Conservation (phyloP, 2,888 invertebrate genomes). For the Lutraria lutraria region DNA sequence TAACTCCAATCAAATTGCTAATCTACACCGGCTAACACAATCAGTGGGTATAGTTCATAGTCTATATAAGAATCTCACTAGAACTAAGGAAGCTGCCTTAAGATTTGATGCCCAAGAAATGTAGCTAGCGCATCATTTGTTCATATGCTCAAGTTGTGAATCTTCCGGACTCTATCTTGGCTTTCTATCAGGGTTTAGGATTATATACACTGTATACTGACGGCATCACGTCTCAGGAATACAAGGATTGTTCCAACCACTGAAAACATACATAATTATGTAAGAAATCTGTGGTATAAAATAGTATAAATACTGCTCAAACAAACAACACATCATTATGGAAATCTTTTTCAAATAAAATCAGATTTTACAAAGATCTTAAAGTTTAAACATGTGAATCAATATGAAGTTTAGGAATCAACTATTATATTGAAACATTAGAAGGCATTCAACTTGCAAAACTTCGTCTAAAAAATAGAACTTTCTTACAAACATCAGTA, state of each 20-base stretch:
- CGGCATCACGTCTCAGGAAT: conserved; percentile 49
- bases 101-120: not conserved
- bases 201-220: not conserved
- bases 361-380: too few species aligned
- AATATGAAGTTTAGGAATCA: too few species aligned
- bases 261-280: conserved; percentile 50
- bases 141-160: not conserved
- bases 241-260: conserved; percentile 75
- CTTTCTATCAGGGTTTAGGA: not conserved
- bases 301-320: too few species aligned
- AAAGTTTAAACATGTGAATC: too few species aligned
- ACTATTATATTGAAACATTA: too few species aligned
- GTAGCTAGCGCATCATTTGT: not conserved
- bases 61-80: not conserved
- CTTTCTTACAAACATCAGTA: too few species aligned
- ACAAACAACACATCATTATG: too few species aligned
- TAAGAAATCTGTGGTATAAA: too few species aligned
- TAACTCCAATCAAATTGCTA: not conserved
- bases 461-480: too few species aligned
- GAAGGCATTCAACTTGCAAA: too few species aligned
- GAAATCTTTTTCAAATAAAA: too few species aligned
- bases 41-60: not conserved
- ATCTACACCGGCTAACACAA: conserved; percentile 2
- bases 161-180: not conserved
- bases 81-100: conserved; percentile 2